These are phyloP conservation scores for Hystrix brachyura DNA, from an alignment of 2,113 vertebrate species.

Conservation along the genomic window DNA sequence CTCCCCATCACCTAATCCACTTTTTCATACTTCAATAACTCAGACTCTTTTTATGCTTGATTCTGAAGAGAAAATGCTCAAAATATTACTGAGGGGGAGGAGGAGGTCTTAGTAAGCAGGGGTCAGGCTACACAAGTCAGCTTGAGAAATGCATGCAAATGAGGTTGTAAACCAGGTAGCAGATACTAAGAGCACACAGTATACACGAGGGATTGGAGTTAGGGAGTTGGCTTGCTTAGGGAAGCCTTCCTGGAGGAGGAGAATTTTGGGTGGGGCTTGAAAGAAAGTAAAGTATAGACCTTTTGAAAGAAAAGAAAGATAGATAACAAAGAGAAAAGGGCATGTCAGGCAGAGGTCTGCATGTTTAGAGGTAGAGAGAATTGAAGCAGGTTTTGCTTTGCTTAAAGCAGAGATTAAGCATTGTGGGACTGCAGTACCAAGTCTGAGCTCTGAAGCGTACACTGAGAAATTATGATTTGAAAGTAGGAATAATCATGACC, in stretches of 20 bases:
- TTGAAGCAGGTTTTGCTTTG: slow-evolving; percentile 16
- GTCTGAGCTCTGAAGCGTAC: neutral
- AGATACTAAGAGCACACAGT: neutral
- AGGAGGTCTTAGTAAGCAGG: slow-evolving; percentile 17
- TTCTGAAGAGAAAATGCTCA: slow-evolving; percentile 71
- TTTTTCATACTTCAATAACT: slow-evolving; percentile 64
- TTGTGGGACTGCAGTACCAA: neutral
- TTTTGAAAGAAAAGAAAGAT: slow-evolving; percentile 45
- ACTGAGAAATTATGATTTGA: neutral
- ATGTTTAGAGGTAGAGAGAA: neutral
- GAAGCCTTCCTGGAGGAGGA: slow-evolving; percentile 18
- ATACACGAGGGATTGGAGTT: neutral
- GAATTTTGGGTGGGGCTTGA: neutral
- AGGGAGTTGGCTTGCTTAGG: neutral
- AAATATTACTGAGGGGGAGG: slow-evolving; percentile 46
- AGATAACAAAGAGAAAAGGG: neutral
- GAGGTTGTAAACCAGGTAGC: neutral
- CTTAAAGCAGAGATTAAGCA: neutral
- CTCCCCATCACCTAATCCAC: neutral
- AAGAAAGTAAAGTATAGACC: slow-evolving; percentile 28
- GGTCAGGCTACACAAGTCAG: neutral
- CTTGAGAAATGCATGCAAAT: slow-evolving; percentile 30
- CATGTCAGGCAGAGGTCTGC: neutral
- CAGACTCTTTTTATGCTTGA: slow-evolving; percentile 48
- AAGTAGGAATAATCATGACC: neutral